Evolutionary conservation across 2,888 invertebrate species (phyloP), one percentile per base, ranked within the genome.

Genomic region (Mystacides longicornis): DNA sequence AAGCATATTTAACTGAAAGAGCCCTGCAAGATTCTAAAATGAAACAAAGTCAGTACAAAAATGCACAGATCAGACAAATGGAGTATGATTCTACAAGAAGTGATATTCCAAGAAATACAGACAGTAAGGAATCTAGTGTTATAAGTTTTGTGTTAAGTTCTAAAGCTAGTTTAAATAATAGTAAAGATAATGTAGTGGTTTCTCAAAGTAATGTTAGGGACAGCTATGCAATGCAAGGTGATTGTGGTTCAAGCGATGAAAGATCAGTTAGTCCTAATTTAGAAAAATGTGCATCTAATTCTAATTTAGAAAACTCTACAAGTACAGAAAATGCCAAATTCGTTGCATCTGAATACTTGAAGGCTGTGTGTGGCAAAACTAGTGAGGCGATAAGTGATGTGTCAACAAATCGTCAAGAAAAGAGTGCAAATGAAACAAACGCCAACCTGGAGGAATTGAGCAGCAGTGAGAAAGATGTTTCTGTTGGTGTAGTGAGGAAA

Each of bases 1-100:
- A 86, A 62, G 85, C 83, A 0, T 87, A 87, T 68, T 75, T 87
- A 50, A 86, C 85, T 1, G 87, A 87, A 66, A 77, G 85, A 65
- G 85, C 87, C 16, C 71, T 87, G 49, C 78, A 83, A 66, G 84
- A 86, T 66, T 79, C 83, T 37, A 83, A 82, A 69, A 83, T 86
- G 57, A 87, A 87, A 68, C 85, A 85, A 67, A 82, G 81, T 61
- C 83, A 83, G 66, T 68, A 76, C 53, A 71, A 73, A 45, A 67
- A 69, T 56, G 58, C 52, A 23, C 50, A 51, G 42, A 31, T 49
- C 7, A 33, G 54, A 23, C 60, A 53, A n/a, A 23, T 54, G 9
- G 60, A 60, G 18, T 43, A 48, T 3, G 52, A 31, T 33, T 23
- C 51, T 46, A 49, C 18, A 11, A 47, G 2, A 31, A 52, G 23